Percentiles rank a stretch among this genome's conserved stretches.
phyloP scores from a whole-genome alignment of 2,113 vertebrate species.

The Corythoichthys intestinalis region DNA sequence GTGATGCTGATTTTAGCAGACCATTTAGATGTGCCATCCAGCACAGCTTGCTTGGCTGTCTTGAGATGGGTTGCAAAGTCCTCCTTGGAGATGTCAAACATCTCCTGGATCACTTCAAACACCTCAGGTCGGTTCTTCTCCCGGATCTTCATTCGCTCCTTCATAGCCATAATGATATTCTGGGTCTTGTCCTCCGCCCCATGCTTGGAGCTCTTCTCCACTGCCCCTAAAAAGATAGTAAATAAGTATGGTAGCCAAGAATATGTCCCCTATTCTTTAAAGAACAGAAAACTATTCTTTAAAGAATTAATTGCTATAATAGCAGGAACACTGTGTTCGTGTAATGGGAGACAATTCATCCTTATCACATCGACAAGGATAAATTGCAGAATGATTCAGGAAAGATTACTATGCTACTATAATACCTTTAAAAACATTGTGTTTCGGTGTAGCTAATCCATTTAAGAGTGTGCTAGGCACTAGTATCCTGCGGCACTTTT shows the following conservation, averaged over 20 bases:
- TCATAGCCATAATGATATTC: conserved; percentile 97
- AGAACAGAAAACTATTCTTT: too few species aligned
- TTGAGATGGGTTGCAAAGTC: conserved; percentile 86
- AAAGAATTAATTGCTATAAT: not conserved
- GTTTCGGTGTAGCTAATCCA: conserved; percentile 56
- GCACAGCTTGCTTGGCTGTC: conserved; percentile 89
- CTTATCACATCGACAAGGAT: conserved; percentile 37
- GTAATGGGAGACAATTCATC: conserved; percentile 6
- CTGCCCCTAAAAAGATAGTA: conserved; percentile 78
- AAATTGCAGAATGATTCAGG: conserved; percentile 27
- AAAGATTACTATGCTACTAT: conserved; percentile 20
- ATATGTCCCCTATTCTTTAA: not conserved
- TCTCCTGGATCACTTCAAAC: conserved; percentile 93
- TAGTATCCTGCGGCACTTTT: conserved; percentile 36
- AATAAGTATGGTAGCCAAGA: not conserved
- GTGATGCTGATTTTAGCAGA: conserved; percentile 97
- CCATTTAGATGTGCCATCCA: conserved; percentile 98
- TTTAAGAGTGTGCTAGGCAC: conserved; percentile 36
- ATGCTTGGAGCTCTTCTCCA: conserved; percentile 97
- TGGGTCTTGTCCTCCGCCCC: conserved; percentile 97
- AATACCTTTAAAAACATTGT: conserved; percentile 25
- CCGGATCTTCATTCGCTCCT: conserved; percentile 96
- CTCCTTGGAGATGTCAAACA: conserved; percentile 90
- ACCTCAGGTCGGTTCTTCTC: conserved; percentile 95
- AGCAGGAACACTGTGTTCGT: not conserved